A percentile compares a stretch with the other conserved stretches of the same genome.
Evolutionary conservation across 2,888 invertebrate species (phyloP).

Genomic region (Matsumyia berberina): DNA sequence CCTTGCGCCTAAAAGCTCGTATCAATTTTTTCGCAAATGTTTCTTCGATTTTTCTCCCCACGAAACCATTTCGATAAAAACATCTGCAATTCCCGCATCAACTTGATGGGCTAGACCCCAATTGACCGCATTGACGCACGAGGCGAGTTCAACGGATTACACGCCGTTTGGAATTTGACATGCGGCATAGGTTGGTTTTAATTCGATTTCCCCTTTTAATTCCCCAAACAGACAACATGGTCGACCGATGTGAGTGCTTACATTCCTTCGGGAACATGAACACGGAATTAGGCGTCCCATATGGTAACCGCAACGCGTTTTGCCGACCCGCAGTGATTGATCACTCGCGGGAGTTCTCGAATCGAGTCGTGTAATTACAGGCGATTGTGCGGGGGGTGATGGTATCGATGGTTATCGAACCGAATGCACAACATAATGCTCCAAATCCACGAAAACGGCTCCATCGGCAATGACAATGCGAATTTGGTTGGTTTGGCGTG

Average conservation of each 20-base stretch:
- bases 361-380: constrained; percentile 23
- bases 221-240: constrained; percentile 7
- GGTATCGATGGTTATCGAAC: neutral
- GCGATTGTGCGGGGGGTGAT: neutral
- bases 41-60: too few relatives aligned
- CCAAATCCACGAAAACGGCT: constrained; percentile 27
- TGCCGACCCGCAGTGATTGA: constrained; percentile 45
- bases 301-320: constrained; percentile 38
- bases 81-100: neutral
- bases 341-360: constrained; percentile 29
- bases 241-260: neutral
- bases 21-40: too few relatives aligned
- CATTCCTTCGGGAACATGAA: neutral
- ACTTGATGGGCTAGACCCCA: neutral
- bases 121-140: constrained; percentile 16
- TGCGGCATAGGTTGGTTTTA: constrained; percentile 9
- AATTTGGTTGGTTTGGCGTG: neutral
- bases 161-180: constrained; percentile 35
- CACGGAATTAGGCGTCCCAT: constrained; percentile 31
- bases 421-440: constrained; percentile 1
- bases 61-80: too few relatives aligned
- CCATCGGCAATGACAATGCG: constrained; percentile 15
- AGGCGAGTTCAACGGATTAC: constrained; percentile 21
- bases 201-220: constrained; percentile 27
- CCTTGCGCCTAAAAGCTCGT: too few relatives aligned